Percentiles rank a stretch among this genome's conserved stretches.
phyloP scores from a whole-genome alignment of 2,888 invertebrate species.

The Diarsia dahlii region DNA sequence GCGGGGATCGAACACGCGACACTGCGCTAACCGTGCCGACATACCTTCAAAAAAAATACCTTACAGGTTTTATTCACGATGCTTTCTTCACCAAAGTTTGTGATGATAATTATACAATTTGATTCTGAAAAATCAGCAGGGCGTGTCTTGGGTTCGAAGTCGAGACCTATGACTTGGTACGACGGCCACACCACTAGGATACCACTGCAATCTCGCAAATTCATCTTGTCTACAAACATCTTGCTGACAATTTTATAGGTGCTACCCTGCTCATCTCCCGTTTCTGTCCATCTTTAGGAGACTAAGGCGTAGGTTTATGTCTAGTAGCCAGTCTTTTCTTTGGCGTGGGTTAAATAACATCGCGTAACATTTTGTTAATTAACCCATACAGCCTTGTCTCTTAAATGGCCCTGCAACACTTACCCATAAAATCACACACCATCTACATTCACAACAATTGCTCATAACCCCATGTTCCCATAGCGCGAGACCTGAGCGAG shows the following conservation, averaged over 20 bases:
- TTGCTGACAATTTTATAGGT: not conserved
- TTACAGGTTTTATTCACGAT: no score
- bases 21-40: no score
- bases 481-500: slow-evolving; percentile 47
- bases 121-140: no score
- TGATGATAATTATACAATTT: no score
- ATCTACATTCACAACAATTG: slow-evolving; percentile 47
- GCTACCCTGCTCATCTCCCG: not conserved
- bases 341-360: no score
- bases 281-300: not conserved
- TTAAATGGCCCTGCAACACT: not conserved
- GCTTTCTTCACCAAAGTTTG: no score
- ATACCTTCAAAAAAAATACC: no score
- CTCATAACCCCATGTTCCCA: slow-evolving; percentile 55
- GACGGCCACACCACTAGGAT: no score
- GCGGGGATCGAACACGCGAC: no score
- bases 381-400: not conserved
- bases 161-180: no score
- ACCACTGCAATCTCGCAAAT: no score
- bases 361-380: not conserved
- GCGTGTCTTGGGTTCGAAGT: no score
- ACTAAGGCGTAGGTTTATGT: not conserved
- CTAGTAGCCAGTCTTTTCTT: not conserved
- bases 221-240: not conserved
- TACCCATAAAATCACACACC: slow-evolving; percentile 22